Evolutionary conservation across 2,797 vertebrate species (phyloP).

Genomic region (Pantherophis alleghaniensis): DNA sequence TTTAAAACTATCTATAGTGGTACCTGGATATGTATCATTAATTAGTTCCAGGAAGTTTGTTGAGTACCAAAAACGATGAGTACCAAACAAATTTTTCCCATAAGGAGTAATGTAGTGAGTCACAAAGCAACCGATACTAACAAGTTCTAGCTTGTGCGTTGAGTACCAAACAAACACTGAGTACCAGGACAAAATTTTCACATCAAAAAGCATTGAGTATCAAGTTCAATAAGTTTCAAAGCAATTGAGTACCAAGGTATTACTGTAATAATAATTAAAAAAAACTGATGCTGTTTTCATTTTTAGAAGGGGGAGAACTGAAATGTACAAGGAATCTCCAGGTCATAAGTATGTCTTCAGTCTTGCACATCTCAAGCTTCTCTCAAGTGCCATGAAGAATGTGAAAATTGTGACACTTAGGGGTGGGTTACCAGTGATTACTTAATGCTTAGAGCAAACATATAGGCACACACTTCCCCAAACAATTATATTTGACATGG

Average conservation of each 20-base stretch:
- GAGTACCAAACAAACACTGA: not conserved
- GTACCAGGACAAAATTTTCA: not conserved
- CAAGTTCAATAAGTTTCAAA: not conserved
- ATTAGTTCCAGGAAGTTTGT: not conserved
- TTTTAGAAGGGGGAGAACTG: not conserved
- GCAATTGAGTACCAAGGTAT: not conserved
- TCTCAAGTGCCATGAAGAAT: conserved; percentile 33
- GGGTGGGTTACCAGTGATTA: conserved; percentile 29
- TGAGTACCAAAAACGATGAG: not conserved
- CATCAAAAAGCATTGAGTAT: not conserved
- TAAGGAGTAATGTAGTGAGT: not conserved
- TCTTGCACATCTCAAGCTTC: conserved; percentile 19
- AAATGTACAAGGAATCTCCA: not conserved
- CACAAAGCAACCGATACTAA: not conserved
- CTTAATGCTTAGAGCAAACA: not conserved
- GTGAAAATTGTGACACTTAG: conserved; percentile 17
- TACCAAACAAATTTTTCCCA: not conserved
- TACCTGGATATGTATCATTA: not conserved
- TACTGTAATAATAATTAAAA: not conserved
- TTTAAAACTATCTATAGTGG: conserved; percentile 23
- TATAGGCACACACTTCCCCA: not conserved
- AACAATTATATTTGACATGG: not conserved
- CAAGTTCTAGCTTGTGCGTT: not conserved
- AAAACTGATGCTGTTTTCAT: not conserved
- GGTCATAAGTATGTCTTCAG: not conserved